Percentiles rank a stretch among this genome's conserved stretches.
These are phyloP conservation scores for Toxotes chatareus DNA, from an alignment of 2,113 vertebrate species.

Conservation along the genomic window DNA sequence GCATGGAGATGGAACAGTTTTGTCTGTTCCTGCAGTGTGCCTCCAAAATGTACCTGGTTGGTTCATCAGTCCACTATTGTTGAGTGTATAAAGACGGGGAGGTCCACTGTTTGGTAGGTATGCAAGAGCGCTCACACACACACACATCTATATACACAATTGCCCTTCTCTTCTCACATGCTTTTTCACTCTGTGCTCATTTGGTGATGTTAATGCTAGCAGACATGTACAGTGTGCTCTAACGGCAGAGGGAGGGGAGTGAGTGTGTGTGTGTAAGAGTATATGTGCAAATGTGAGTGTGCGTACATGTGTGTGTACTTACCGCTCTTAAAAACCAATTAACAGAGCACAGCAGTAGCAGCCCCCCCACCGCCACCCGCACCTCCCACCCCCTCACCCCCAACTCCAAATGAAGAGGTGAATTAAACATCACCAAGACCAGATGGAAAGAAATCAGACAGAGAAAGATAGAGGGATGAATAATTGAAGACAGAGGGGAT, in stretches of 20 bases:
- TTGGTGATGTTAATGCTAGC: slow-evolving; percentile 77
- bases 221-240: slow-evolving; percentile 78
- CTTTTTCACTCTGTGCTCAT: slow-evolving; percentile 75
- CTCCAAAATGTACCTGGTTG: background rate
- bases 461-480: slow-evolving; percentile 75
- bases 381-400: background rate
- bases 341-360: slow-evolving; percentile 64
- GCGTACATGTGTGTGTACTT: slow-evolving; percentile 61
- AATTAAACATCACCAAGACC: slow-evolving; percentile 81
- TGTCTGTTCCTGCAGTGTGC: background rate
- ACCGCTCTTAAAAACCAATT: slow-evolving; percentile 80
- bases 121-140: background rate
- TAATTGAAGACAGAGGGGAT: slow-evolving; percentile 77
- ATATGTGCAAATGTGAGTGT: slow-evolving; percentile 28
- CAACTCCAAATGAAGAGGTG: slow-evolving; percentile 74
- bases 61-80: background rate
- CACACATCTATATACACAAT: slow-evolving; percentile 32
- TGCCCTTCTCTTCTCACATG: slow-evolving; percentile 57
- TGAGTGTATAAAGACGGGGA: background rate
- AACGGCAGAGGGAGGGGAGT: slow-evolving; percentile 39
- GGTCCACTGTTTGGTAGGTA: background rate
- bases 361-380: background rate
- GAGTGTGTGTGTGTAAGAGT: slow-evolving; percentile 26
- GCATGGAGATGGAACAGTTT: no score
- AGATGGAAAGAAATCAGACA: slow-evolving; percentile 80